A percentile compares a stretch with the other conserved stretches of the same genome.
phyloP scores from a whole-genome alignment of 2,113 vertebrate species.

The Collichthys lucidus region DNA sequence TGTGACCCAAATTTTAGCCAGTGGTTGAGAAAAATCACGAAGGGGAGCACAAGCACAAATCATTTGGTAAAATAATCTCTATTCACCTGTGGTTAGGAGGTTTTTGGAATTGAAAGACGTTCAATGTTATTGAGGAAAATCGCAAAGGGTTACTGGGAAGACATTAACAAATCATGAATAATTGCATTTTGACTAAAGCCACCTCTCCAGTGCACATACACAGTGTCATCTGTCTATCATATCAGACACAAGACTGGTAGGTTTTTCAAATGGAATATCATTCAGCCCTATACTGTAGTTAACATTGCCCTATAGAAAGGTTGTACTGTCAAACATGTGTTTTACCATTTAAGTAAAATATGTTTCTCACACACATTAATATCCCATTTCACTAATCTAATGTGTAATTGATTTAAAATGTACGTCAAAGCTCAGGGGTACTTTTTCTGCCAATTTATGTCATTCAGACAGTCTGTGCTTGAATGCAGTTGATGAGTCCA shows the following conservation, averaged over 20 bases:
- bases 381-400: background rate
- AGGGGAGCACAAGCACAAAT: background rate
- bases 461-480: constrained; percentile 16
- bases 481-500: constrained; percentile 9
- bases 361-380: background rate
- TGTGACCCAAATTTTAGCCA: constrained; percentile 8
- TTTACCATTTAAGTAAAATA: background rate
- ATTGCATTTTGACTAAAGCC: background rate
- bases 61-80: too few relatives aligned
- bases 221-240: background rate
- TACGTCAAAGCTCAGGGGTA: background rate
- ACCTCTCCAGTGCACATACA: background rate
- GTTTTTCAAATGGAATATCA: background rate
- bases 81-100: too few relatives aligned
- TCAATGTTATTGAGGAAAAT: background rate
- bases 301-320: background rate
- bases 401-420: background rate
- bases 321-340: background rate
- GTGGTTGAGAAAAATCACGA: background rate
- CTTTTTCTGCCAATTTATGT: background rate
- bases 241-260: background rate
- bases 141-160: background rate
- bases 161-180: background rate
- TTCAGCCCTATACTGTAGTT: background rate
- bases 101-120: background rate